Base-by-base conservation (phyloP, 2,797 vertebrate species). In the Acestrorhynchus altus region DNA sequence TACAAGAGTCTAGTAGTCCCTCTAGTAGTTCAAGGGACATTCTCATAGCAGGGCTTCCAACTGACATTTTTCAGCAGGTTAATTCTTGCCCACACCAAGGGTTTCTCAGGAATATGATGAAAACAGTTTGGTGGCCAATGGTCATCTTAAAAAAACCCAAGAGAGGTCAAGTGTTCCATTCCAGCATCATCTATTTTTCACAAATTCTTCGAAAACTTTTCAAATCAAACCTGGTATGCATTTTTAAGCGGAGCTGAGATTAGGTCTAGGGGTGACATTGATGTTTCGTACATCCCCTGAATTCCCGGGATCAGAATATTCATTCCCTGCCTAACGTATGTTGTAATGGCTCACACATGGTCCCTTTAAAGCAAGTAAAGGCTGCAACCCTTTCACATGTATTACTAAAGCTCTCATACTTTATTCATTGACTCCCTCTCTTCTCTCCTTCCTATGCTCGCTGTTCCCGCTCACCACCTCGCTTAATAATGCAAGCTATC, bases 331-430 rank as follows among this genome's bases (percentile, higher is more conserved):
- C 11, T 15, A 40, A 24, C 77, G 10, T 56, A 44, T 66, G 51
- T 51, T 57, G 49, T 39, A 71, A 66, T 51, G 66, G 39, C 9
- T 51, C 42, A 13, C 61, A 44, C 72, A 64, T 47, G 42, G 35
- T 31, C 28, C 72, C 35, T 60, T 76, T 64, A 64, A 71, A 80
- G 52, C 24, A 13, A 44, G 52, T 22, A 49, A 44, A 70, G 78
- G 10, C 52, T 4, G 22, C 51, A 1, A 51, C 67, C 26, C 16
- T 42, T 24, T 51, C 26, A 18, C 28, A 15, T 28, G 44, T 71
- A 52, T 63, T 47, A 60, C 39, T 11, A 6, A 26, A 20, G 12
- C 44, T 60, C 54, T 47, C 42, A 28, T 65, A 70, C 70, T 61
- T 63, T 75, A 75, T 81, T 81, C 61, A 71, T 63, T 7, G 9